Conservation (phyloP, 2,113 vertebrate genomes). For the Barnardius zonarius region DNA sequence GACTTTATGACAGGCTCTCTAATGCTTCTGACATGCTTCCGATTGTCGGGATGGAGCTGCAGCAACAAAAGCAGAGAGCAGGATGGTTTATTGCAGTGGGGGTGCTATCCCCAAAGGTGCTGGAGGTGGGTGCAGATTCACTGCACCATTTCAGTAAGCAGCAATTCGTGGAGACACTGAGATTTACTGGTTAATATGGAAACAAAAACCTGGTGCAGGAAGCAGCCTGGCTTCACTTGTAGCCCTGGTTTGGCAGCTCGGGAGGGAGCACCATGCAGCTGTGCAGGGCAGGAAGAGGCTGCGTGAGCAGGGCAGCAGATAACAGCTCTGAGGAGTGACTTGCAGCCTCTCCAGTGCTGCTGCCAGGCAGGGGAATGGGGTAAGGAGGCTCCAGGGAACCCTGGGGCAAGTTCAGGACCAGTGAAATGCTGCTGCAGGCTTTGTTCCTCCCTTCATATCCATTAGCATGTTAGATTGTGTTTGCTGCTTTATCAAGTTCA, state of each 20-base stretch:
- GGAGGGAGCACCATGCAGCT: slow-evolving; percentile 36
- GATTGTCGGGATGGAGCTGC: background rate
- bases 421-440: background rate
- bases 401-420: background rate
- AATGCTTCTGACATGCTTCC: background rate
- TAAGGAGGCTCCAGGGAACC: background rate
- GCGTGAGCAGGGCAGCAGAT: slow-evolving; percentile 23
- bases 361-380: background rate
- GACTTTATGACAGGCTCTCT: background rate
- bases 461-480: background rate
- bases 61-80: background rate
- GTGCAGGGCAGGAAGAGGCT: slow-evolving; percentile 60
- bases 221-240: slow-evolving; percentile 34
- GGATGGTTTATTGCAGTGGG: background rate
- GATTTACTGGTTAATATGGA: slow-evolving; percentile 29
- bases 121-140: background rate
- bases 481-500: background rate
- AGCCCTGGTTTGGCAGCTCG: slow-evolving; percentile 20
- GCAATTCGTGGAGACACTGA: background rate
- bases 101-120: background rate
- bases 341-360: background rate
- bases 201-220: slow-evolving; percentile 19
- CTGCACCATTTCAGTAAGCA: background rate
- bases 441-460: background rate
- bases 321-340: background rate